A percentile compares a stretch with the other conserved stretches of the same genome.
phyloP scores from a whole-genome alignment of 2,888 invertebrate genomes.

The Xestobium rufovillosum region DNA sequence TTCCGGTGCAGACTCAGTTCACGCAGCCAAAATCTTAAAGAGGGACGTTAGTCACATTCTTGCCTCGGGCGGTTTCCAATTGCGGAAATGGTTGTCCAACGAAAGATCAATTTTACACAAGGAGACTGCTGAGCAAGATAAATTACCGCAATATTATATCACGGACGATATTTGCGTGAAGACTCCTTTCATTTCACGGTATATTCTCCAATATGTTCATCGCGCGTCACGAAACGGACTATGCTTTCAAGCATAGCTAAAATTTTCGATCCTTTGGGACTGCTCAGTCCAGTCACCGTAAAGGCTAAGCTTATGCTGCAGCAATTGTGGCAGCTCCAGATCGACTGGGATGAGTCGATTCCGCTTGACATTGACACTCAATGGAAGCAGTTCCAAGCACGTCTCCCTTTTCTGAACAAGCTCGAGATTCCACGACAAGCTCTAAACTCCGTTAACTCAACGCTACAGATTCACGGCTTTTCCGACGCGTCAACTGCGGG shows the following conservation, averaged over 20 bases:
- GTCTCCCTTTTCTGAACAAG: conserved; percentile 9
- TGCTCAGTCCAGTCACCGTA: conserved; percentile 18
- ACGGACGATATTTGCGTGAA: conserved; percentile 12
- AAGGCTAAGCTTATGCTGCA: conserved; percentile 20
- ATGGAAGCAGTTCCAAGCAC: conserved; percentile 9
- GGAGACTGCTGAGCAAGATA: too few relatives aligned
- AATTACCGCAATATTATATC: too few relatives aligned
- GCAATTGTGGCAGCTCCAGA: conserved; percentile 18
- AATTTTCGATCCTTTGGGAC: conserved; percentile 22
- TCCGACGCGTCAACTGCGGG: conserved; percentile 17
- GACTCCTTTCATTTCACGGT: conserved; percentile 19
- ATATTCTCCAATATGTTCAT: conserved; percentile 3
- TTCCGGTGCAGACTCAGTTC: too few relatives aligned
- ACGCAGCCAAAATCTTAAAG: too few relatives aligned
- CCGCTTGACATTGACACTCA: conserved; percentile 11
- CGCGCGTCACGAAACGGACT: conserved; percentile 17
- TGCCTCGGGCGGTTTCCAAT: too few relatives aligned
- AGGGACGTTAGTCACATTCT: too few relatives aligned
- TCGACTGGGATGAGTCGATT: conserved; percentile 18
- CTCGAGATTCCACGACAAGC: conserved; percentile 16
- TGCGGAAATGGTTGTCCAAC: too few relatives aligned
- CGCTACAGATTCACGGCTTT: conserved; percentile 19
- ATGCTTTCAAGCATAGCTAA: conserved; percentile 18
- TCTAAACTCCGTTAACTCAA: conserved; percentile 4
- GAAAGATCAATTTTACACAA: too few relatives aligned